Conservation (phyloP, 2,113 vertebrate species). For the Rhea americana region DNA sequence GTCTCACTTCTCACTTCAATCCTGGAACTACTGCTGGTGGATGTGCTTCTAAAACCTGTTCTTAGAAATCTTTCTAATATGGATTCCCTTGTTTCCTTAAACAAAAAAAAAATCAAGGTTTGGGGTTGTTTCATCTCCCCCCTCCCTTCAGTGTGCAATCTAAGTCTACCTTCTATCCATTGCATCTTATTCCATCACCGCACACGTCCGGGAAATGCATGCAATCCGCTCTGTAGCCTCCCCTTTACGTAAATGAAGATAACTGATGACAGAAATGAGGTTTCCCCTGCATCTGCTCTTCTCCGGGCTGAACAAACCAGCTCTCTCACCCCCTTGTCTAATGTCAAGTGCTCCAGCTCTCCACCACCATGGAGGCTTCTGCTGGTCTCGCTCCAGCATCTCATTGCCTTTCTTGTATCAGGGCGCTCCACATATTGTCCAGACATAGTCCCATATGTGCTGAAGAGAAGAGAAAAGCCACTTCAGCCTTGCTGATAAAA, state of each 20-base stretch:
- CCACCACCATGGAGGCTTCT: background rate
- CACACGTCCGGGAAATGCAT: background rate
- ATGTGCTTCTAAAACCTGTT: background rate
- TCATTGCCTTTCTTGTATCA: background rate
- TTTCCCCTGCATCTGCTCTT: background rate
- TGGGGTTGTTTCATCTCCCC: background rate
- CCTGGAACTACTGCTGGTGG: background rate
- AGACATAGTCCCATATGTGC: no score
- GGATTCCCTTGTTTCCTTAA: constrained; percentile 20
- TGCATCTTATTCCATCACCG: background rate
- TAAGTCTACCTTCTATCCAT: background rate
- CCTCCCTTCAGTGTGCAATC: background rate
- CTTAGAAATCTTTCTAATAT: background rate
- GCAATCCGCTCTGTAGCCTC: background rate
- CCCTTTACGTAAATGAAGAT: background rate
- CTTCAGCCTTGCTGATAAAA: no score
- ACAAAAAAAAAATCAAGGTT: background rate
- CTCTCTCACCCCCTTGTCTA: background rate
- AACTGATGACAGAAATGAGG: background rate
- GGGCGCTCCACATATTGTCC: no score
- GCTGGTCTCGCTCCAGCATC: background rate
- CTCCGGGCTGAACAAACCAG: background rate
- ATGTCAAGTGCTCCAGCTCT: background rate
- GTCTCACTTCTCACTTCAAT: background rate
- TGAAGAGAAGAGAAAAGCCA: no score